Conservation (phyloP, 2,113 vertebrate species). For the Cranoglanis bouderius region DNA sequence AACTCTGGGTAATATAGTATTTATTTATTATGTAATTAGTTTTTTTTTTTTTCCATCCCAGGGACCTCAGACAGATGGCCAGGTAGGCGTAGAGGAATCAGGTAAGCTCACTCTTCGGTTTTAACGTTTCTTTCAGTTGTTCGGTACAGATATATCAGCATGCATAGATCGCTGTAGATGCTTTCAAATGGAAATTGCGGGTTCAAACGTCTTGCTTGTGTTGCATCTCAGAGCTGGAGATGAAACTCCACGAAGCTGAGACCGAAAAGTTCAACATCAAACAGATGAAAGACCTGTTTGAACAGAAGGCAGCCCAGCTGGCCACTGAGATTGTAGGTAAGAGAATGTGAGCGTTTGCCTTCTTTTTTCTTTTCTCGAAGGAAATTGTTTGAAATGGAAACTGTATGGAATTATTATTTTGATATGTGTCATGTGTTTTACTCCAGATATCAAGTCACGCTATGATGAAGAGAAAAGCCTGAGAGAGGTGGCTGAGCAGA, state of each 20-base stretch:
- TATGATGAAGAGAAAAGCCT: slow-evolving; percentile 93
- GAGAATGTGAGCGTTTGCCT: slow-evolving; percentile 41
- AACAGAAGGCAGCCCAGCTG: slow-evolving; percentile 96
- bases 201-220: not conserved
- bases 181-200: slow-evolving; percentile 38
- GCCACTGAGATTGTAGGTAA: slow-evolving; percentile 96
- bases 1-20: not conserved
- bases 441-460: slow-evolving; percentile 89
- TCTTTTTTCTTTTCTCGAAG: not conserved
- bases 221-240: slow-evolving; percentile 79
- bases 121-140: not conserved
- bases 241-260: slow-evolving; percentile 88
- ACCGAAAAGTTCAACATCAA: slow-evolving; percentile 97
- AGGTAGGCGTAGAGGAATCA: slow-evolving; percentile 75
- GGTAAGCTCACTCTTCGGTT: slow-evolving; percentile 67
- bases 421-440: not conserved
- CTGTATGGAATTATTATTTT: not conserved
- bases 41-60: slow-evolving; percentile 61
- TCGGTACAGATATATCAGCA: not conserved
- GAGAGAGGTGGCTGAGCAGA: slow-evolving; percentile 84
- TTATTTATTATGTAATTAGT: slow-evolving; percentile 27
- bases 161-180: not conserved
- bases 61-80: slow-evolving; percentile 81
- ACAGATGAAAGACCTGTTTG: slow-evolving; percentile 99
- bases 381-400: not conserved